phyloP scores from a whole-genome alignment of 1,140 invertebrate species.

The Acromyrmex echinatior region DNA sequence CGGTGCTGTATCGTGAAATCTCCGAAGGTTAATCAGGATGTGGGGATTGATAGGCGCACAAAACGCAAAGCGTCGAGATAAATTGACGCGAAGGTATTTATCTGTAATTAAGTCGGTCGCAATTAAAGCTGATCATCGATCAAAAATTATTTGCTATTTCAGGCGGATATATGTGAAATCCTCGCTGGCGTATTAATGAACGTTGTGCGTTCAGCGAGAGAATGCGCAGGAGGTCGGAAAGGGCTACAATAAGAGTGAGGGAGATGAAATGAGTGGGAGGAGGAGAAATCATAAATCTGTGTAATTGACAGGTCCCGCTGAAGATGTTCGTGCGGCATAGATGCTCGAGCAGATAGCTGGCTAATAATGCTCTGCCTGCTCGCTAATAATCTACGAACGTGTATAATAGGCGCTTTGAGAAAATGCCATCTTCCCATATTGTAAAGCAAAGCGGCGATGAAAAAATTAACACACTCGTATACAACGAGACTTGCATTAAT shows the following conservation, averaged over 20 bases:
- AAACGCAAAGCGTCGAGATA: slow-evolving; percentile 51
- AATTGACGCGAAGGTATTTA: slow-evolving; percentile 35
- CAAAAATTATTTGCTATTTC: slow-evolving; percentile 45
- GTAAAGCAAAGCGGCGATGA: not conserved
- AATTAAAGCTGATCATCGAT: slow-evolving; percentile 68
- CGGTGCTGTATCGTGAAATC: slow-evolving; percentile 4
- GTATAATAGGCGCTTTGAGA: slow-evolving; percentile 66
- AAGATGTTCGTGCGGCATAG: slow-evolving; percentile 72
- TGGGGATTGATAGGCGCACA: slow-evolving; percentile 49
- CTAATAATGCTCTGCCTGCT: slow-evolving; percentile 69
- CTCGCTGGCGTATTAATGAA: slow-evolving; percentile 46
- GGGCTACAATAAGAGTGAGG: slow-evolving; percentile 61
- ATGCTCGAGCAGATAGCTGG: slow-evolving; percentile 71
- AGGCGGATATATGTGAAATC: slow-evolving; percentile 6
- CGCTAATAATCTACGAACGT: slow-evolving; percentile 61
- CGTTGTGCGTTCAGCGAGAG: slow-evolving; percentile 7
- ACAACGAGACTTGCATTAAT: slow-evolving; percentile 21
- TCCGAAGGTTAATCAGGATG: slow-evolving; percentile 30
- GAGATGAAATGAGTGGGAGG: slow-evolving; percentile 29
- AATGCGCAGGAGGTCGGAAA: slow-evolving; percentile 33
- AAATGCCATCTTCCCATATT: slow-evolving; percentile 55
- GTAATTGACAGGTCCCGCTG: slow-evolving; percentile 80
- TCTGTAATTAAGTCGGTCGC: slow-evolving; percentile 59
- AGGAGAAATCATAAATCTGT: slow-evolving; percentile 80
- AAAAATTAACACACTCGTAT: slow-evolving; percentile 16